Evolutionary conservation across 2,797 vertebrate species (phyloP).

Genomic region (Tympanoctomys barrerae): DNA sequence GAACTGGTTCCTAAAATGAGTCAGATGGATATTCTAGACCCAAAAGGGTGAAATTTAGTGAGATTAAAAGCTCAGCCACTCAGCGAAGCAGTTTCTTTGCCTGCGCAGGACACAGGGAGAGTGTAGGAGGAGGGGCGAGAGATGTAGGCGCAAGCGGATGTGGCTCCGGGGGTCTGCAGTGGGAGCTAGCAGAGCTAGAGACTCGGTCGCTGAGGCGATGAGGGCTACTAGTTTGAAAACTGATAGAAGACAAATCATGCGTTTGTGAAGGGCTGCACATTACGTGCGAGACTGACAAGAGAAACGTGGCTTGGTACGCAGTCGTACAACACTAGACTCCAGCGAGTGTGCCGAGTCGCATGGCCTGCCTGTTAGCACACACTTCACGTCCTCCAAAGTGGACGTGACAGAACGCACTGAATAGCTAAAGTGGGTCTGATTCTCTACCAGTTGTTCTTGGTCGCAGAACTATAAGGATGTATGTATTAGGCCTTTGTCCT

Average conservation of each 20-base stretch:
- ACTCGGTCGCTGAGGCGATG: slow-evolving; percentile 15
- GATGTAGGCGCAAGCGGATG: neutral
- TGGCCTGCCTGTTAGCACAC: neutral
- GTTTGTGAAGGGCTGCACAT: slow-evolving; percentile 11
- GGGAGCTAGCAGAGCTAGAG: neutral
- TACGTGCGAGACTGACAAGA: neutral
- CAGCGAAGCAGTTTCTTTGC: neutral
- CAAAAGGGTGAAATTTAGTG: slow-evolving; percentile 50
- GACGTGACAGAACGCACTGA: neutral
- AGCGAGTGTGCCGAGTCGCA: neutral
- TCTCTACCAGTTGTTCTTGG: slow-evolving; percentile 51
- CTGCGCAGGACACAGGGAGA: neutral
- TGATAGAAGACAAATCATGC: neutral
- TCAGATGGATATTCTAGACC: slow-evolving; percentile 46
- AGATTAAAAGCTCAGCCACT: slow-evolving; percentile 21
- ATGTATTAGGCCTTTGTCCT: neutral
- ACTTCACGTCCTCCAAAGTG: neutral
- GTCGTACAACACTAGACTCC: neutral
- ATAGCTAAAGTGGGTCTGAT: neutral
- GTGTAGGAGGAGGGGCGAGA: neutral
- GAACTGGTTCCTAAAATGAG: slow-evolving; percentile 49
- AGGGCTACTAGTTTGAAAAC: neutral
- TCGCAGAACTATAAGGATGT: neutral
- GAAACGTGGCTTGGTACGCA: neutral
- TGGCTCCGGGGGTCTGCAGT: neutral